Percentiles rank a stretch among this genome's conserved stretches.
Conservation (phyloP, 2,113 vertebrate genomes). For the Heterotilapia buettikoferi region DNA sequence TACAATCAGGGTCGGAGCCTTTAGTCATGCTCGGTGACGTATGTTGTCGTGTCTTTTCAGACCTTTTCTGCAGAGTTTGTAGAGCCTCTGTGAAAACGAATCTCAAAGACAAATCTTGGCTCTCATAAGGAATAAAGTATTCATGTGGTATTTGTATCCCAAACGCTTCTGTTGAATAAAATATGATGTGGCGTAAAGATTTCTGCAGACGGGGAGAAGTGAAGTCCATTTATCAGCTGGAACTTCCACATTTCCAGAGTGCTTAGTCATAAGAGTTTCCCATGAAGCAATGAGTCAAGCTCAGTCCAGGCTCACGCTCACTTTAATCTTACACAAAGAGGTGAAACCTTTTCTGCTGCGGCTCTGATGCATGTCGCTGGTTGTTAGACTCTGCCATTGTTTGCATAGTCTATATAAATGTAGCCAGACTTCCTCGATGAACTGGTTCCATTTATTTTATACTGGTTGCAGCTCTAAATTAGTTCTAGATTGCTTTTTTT, state of each 20-base stretch:
- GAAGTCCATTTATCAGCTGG: not conserved
- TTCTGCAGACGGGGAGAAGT: not conserved
- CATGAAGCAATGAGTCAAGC: not conserved
- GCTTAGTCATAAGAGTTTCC: not conserved
- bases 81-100: not conserved
- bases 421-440: not conserved
- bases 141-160: constrained; percentile 22
- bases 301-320: not conserved
- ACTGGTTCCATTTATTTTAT: rapidly evolving
- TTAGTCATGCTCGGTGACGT: not conserved
- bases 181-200: not conserved
- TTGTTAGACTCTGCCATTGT: not conserved
- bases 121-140: not conserved
- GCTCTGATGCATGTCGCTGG: not conserved
- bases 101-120: not conserved
- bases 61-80: not conserved
- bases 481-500: not conserved
- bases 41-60: not conserved
- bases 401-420: not conserved
- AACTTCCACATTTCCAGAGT: not conserved
- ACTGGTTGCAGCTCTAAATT: not conserved
- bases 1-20: rapidly evolving
- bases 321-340: not conserved
- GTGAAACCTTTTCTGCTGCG: not conserved
- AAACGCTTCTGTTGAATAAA: not conserved